phyloP scores from a whole-genome alignment of 2,797 vertebrate genomes.

The Furcifer pardalis region DNA sequence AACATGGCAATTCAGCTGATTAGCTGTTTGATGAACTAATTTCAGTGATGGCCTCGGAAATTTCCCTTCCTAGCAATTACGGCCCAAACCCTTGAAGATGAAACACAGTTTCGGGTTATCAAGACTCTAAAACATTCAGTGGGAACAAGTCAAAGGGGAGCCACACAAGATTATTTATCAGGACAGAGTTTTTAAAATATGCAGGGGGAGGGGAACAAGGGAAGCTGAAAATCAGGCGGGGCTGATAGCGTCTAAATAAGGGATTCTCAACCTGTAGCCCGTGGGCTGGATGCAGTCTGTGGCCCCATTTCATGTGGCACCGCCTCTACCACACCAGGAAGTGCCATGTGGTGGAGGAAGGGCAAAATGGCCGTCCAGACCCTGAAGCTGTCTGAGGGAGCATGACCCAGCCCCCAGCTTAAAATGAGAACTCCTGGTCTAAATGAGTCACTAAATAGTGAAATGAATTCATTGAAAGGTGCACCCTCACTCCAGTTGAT shows the following conservation, averaged over 20 bases:
- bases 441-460: neutral
- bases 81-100: neutral
- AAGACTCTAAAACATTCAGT: conserved; percentile 3
- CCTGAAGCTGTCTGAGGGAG: too few species aligned
- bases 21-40: conserved; percentile 30
- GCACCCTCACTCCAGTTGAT: neutral
- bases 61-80: conserved; percentile 19
- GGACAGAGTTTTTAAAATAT: neutral
- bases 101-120: conserved; percentile 11
- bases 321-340: too few species aligned
- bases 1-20: conserved; percentile 26
- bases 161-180: neutral
- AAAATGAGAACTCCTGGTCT: too few species aligned
- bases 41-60: conserved; percentile 10
- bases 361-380: too few species aligned
- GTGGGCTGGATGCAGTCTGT: too few species aligned
- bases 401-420: too few species aligned
- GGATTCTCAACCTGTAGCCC: too few species aligned
- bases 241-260: too few species aligned
- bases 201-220: neutral
- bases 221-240: neutral
- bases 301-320: too few species aligned
- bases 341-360: too few species aligned
- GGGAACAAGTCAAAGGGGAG: neutral
- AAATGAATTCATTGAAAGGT: neutral